These are phyloP conservation scores for Halesus radiatus DNA, from an alignment of 1,140 invertebrate genomes.

Conservation along the genomic window DNA sequence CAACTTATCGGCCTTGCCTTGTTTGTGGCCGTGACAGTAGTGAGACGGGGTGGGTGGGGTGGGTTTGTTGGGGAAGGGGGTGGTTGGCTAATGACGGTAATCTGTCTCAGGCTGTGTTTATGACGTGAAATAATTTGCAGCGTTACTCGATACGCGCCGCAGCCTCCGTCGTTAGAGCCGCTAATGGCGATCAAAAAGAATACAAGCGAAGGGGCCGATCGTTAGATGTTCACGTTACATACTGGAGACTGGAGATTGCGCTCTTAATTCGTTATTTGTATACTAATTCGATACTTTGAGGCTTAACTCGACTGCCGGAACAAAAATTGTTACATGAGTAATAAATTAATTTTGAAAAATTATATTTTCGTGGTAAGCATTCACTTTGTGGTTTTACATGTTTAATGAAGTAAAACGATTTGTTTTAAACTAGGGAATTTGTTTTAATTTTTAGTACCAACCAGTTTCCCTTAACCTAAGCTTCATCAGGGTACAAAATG, in stretches of 20 bases:
- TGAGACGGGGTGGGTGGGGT: conserved; percentile 10
- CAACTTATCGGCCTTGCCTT: conserved; percentile 42
- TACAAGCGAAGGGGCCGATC: conserved; percentile 9
- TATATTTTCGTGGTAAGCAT: no score
- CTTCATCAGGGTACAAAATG: no score
- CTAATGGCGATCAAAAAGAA: conserved; percentile 39
- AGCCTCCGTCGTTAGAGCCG: conserved; percentile 45
- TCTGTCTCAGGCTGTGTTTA: conserved; percentile 53
- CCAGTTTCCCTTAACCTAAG: no score
- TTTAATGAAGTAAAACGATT: no score
- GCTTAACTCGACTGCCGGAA: no score
- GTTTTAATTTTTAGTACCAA: no score
- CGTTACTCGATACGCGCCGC: conserved; percentile 48
- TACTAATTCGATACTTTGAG: no score
- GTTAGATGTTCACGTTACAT: conserved; percentile 1
- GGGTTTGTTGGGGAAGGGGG: neutral
- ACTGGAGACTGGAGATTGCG: neutral
- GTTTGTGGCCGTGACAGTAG: conserved; percentile 36
- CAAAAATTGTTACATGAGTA: no score
- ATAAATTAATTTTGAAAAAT: no score
- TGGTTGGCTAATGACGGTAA: conserved; percentile 53
- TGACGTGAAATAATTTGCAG: conserved; percentile 54
- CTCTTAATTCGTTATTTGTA: neutral
- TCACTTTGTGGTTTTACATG: no score
- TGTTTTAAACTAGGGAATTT: no score